Percentiles rank a stretch among this genome's conserved stretches.
phyloP scores from a whole-genome alignment of 2,888 invertebrate genomes.

The Acrobeloides nanus region DNA sequence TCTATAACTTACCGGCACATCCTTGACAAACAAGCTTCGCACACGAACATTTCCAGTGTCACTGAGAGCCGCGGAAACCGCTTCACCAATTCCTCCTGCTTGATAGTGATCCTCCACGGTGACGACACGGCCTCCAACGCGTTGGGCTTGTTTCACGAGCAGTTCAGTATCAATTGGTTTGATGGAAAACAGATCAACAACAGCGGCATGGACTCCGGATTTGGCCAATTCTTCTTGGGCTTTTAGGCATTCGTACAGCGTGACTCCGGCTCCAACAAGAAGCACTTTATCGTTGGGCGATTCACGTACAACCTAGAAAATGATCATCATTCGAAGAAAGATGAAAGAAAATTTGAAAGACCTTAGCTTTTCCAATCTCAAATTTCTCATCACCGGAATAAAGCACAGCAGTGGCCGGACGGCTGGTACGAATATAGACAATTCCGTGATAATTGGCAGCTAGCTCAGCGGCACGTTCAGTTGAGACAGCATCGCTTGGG shows the following conservation, averaged over 20 bases:
- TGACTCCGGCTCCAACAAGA: slow-evolving; percentile 85
- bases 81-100: slow-evolving; percentile 89
- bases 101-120: slow-evolving; percentile 96
- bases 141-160: slow-evolving; percentile 67
- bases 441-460: slow-evolving; percentile 69
- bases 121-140: slow-evolving; percentile 62
- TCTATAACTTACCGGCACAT: no score
- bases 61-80: slow-evolving; percentile 59
- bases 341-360: no score
- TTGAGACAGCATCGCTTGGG: slow-evolving; percentile 77
- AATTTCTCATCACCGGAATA: slow-evolving; percentile 79
- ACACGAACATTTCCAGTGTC: slow-evolving; percentile 29
- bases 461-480: slow-evolving; percentile 86
- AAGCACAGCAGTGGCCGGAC: slow-evolving; percentile 78
- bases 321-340: no score
- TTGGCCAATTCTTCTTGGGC: slow-evolving; percentile 63
- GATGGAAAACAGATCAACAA: slow-evolving; percentile 73
- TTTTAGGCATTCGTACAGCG: slow-evolving; percentile 77
- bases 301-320: slow-evolving; percentile 67
- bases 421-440: slow-evolving; percentile 88
- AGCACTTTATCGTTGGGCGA: slow-evolving; percentile 72
- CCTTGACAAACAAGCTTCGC: slow-evolving; percentile 28
- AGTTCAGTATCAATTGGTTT: slow-evolving; percentile 82
- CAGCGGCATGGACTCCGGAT: slow-evolving; percentile 66
- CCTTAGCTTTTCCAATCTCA: slow-evolving; percentile 63